Evolutionary conservation across 2,888 invertebrate species (phyloP).

Genomic region (Eristalis pertinax): DNA sequence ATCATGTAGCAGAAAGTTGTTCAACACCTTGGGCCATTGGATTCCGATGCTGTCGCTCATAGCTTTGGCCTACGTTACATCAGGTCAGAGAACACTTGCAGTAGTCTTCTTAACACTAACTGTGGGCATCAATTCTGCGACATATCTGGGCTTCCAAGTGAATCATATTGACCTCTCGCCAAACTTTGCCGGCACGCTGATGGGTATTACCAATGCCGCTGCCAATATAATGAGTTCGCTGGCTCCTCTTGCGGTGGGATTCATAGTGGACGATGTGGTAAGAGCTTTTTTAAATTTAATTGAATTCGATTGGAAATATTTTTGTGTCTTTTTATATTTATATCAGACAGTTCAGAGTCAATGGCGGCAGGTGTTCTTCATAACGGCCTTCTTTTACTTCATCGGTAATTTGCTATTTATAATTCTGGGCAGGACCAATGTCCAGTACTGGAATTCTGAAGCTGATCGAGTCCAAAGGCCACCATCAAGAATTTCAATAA

Average conservation of each 20-base stretch:
- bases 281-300: slow-evolving; percentile 74
- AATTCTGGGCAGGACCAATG: slow-evolving; percentile 83
- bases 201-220: slow-evolving; percentile 92
- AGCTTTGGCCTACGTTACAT: slow-evolving; percentile 83
- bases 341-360: slow-evolving; percentile 78
- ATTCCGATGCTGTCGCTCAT: slow-evolving; percentile 87
- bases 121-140: slow-evolving; percentile 89
- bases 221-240: slow-evolving; percentile 91
- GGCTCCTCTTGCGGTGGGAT: slow-evolving; percentile 88
- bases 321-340: neutral
- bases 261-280: slow-evolving; percentile 87
- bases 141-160: slow-evolving; percentile 90
- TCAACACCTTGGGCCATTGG: slow-evolving; percentile 85
- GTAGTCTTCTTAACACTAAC: slow-evolving; percentile 87
- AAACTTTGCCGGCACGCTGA: slow-evolving; percentile 90
- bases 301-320: neutral
- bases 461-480: slow-evolving; percentile 74
- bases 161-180: slow-evolving; percentile 94
- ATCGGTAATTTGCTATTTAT: slow-evolving; percentile 83
- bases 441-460: slow-evolving; percentile 84
- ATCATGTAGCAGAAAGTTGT: slow-evolving; percentile 82
- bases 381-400: slow-evolving; percentile 83
- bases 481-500: slow-evolving; percentile 43
- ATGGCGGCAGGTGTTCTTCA: slow-evolving; percentile 84
- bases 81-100: slow-evolving; percentile 81